Base-by-base conservation (phyloP, 2,888 invertebrate genomes). In the Microdon myrmicae region DNA sequence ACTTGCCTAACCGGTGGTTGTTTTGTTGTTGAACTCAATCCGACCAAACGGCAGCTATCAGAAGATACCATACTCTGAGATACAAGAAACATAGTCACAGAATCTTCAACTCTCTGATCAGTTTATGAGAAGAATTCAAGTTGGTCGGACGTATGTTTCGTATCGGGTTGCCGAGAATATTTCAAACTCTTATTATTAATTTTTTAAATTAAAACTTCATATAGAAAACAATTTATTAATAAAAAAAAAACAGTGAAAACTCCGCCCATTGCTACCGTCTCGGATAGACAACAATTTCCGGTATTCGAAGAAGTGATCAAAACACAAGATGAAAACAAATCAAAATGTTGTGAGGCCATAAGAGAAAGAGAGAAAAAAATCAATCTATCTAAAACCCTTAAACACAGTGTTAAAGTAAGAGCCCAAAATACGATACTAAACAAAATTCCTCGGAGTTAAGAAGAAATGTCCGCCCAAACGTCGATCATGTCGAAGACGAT, bases 101-200 rank as follows among this genome's bases (percentile, higher is more conserved):
- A 64, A 58, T 37, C 19, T 2, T 4, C 47, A 43, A 43, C 47
- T 64, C 64, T 64, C 47, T 38, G 64, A 74, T 78, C 78, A 78
- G 76, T 78, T 74, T 71, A 71, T 73, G 74, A 78, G 76, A 72
- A 75, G 75, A 74, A 73, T 73, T 75, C 73, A 70, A 76, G 69
- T 69, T 56, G 73, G 73, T 72, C 73, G 71, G 70, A 75, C 72
- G 74, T 69, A 54, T 34, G 59, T 66, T 53, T 29, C 34, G 51
- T 47, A 68, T 68, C 69, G 69, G 66, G 69, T 69, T 54, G 53
- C 31, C 38, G 31, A 53, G 31, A 20, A 35, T 44, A 43, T 25
- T 47, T 41, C 37, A 48, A 16, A 49, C 34, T 35, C 29, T 13
- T 35, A 39, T 48, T 32, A 55, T 38, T 19, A 34, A 25, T 38